These are phyloP conservation scores for Clostera curtula DNA, from an alignment of 2,888 invertebrate genomes.

Conservation along the genomic window DNA sequence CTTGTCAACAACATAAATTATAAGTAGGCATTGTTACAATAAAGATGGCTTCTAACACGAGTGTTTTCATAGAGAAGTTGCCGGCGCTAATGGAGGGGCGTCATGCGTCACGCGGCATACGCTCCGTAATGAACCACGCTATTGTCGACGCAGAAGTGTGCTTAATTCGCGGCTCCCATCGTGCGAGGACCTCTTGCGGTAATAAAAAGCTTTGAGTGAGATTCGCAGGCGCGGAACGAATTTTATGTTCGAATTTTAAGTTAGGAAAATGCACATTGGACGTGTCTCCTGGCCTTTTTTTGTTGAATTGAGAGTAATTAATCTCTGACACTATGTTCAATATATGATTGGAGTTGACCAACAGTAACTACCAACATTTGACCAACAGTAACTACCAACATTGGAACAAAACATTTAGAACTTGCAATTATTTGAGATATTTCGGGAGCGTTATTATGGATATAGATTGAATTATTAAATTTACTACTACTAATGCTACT, in stretches of 20 bases:
- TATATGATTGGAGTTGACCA: too few species aligned
- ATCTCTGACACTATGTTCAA: too few species aligned
- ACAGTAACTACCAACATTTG: too few species aligned
- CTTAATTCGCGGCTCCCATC: slow-evolving; percentile 53
- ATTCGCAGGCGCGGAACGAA: slow-evolving; percentile 26
- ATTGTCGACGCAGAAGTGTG: slow-evolving; percentile 62
- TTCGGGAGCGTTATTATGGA: too few species aligned
- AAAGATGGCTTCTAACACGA: slow-evolving; percentile 51
- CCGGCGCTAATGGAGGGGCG: slow-evolving; percentile 62
- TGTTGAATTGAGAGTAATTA: too few species aligned
- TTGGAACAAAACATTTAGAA: too few species aligned
- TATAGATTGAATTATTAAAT: too few species aligned
- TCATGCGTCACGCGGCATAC: slow-evolving; percentile 66
- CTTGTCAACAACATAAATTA: slow-evolving; percentile 66
- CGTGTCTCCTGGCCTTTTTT: too few species aligned
- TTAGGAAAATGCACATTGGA: too few species aligned
- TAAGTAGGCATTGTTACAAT: slow-evolving; percentile 62
- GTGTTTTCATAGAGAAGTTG: slow-evolving; percentile 63
- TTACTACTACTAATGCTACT: too few species aligned
- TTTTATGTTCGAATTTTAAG: slow-evolving; percentile 10
- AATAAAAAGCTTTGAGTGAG: slow-evolving; percentile 30
- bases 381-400: too few species aligned
- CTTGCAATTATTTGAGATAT: too few species aligned
- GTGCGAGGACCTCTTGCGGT: slow-evolving; percentile 37
- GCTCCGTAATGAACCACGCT: slow-evolving; percentile 65